Evolutionary conservation across 2,888 invertebrate genomes (phyloP), one percentile per base, ranked within the genome.

Genomic region (Agelastica alni): DNA sequence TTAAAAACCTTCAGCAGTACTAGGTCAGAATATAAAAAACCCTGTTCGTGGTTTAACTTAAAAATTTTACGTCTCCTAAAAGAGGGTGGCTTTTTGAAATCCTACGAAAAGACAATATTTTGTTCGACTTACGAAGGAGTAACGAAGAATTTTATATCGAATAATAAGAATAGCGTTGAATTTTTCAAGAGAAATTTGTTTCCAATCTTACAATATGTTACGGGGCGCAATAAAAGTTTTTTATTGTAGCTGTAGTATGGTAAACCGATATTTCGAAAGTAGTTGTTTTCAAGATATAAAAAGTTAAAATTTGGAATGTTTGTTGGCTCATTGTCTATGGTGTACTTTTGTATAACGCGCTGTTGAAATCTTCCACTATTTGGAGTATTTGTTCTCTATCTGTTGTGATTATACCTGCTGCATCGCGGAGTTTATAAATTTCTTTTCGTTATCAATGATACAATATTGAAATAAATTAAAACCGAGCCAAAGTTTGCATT

Each of bases 61-160:
- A 30, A 41, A 43, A 43, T 16, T 43, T 26, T 30, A 43, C 16
- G 10, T 14, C 9, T 18, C n/a, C 9, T 30, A 17, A 9, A 30
- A 14, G 31, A 5, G 30, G 5, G 9, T 20, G 16, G 16, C 36
- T 34, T 18, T 44, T 32, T 34, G 45, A 32, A 20, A 10, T 34
- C 5, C 22, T 5, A 34, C 9, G 45, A 4, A 45, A 36, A 45
- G 22, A 45, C 22, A 36, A 45, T 45, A 45, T 45, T 45, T 34
- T n/a, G 13, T 5, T 26, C 4, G 13, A 20, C 5, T 34, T 22
- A 14, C 13, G 36, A n/a, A 36, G 13, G n/a, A 16, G 22, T 4
- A 18, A 26, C 34, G 36, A 45, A 34, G 34, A 32, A 34, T 45
- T 45, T 45, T 45, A 36, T 34, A 45, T 34, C 17, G 17, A 36